A percentile compares a stretch with the other conserved stretches of the same genome.
These are phyloP conservation scores for Tarsius wallacei DNA, from an alignment of 2,797 vertebrate genomes.

Conservation along the genomic window DNA sequence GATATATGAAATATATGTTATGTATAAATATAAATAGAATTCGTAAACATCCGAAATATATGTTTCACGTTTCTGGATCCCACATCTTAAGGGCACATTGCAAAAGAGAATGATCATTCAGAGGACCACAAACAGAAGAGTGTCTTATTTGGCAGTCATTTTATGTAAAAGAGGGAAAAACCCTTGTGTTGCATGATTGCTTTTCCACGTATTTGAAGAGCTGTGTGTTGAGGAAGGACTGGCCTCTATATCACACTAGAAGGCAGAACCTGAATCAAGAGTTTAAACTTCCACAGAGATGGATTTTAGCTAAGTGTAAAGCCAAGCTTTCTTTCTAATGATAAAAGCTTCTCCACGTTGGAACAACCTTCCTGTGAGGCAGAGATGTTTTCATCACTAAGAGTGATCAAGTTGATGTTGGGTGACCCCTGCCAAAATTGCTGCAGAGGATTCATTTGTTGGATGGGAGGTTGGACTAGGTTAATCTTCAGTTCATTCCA, in stretches of 20 bases:
- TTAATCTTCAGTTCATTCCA: neutral
- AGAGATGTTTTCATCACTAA: neutral
- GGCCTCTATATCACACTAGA: neutral
- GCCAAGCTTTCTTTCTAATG: neutral
- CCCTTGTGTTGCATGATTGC: neutral
- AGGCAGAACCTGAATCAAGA: neutral
- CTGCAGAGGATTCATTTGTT: neutral
- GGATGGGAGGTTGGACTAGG: neutral
- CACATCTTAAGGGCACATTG: neutral
- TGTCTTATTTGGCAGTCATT: neutral
- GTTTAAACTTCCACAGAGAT: neutral
- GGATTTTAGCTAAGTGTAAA: neutral
- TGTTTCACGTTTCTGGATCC: neutral
- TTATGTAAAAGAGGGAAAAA: neutral
- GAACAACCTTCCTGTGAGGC: fast-evolving
- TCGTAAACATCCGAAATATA: slow-evolving; percentile 30
- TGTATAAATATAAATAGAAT: neutral
- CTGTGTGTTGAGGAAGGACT: neutral
- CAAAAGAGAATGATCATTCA: neutral
- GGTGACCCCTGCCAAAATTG: neutral
- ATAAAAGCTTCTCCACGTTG: neutral
- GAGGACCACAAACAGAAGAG: neutral
- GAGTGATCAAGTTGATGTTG: neutral
- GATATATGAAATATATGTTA: neutral
- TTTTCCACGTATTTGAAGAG: neutral